Percentiles rank a stretch among this genome's conserved stretches.
Evolutionary conservation across 1,140 invertebrate genomes (phyloP).

Genomic region (Drosophila sturtevanti): DNA sequence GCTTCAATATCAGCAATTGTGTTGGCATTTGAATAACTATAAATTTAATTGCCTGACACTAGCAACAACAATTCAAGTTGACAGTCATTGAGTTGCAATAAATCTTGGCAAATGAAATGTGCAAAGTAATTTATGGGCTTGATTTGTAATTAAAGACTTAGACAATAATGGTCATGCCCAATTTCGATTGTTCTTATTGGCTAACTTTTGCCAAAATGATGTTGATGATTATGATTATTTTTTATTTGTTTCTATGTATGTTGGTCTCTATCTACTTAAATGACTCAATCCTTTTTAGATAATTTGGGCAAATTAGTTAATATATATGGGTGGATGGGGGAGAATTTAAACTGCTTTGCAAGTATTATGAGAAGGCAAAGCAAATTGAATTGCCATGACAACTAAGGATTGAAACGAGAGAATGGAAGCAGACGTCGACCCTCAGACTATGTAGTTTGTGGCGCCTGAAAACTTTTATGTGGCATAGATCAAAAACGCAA

Average conservation of each 20-base stretch:
- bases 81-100: slow-evolving; percentile 16
- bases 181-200: neutral
- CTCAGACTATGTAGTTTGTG: slow-evolving; percentile 42
- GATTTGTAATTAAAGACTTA: neutral
- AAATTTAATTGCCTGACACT: slow-evolving; percentile 51
- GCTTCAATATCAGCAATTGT: neutral
- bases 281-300: slow-evolving; percentile 16
- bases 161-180: neutral
- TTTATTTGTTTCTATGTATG: neutral
- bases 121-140: slow-evolving; percentile 22
- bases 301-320: slow-evolving; percentile 50
- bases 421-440: neutral
- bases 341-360: slow-evolving; percentile 61
- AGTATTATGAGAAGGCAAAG: slow-evolving; percentile 39
- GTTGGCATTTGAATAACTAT: slow-evolving; percentile 35
- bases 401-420: slow-evolving; percentile 22
- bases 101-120: slow-evolving; percentile 21
- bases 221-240: neutral
- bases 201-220: neutral
- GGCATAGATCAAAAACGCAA: slow-evolving; percentile 73
- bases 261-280: slow-evolving; percentile 17
- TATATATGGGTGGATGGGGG: neutral
- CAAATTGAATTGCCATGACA: slow-evolving; percentile 72
- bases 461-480: slow-evolving; percentile 61
- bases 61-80: neutral